Base-by-base conservation (phyloP, 2,797 vertebrate genomes). In the Geotrypetes seraphini region DNA sequence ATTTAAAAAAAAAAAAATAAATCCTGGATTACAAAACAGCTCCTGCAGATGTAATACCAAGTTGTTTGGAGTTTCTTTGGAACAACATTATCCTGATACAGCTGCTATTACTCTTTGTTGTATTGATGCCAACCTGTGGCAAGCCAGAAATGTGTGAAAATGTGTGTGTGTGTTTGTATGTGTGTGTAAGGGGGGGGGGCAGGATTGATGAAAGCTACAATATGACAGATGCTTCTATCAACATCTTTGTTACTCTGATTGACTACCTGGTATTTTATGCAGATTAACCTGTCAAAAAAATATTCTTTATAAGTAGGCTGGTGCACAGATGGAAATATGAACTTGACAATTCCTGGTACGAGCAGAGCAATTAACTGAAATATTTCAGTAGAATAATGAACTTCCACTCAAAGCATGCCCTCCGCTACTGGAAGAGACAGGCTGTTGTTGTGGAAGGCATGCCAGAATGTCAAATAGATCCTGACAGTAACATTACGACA, bases 271-370 rank as follows among this genome's bases (percentile, higher is more conserved):
- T 56, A 45, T 75, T 79, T 70, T 63, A 69, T 61, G 68, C 67
- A 79, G 75, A 75, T 72, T 70, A 74, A 76, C 74, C 69, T 69
- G 67, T 68, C 68, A 64, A 60, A 50, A n/a, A n/a, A 50, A 69
- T 40, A 46, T 57, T 56, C 60, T 71, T 71, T 68, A 65, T 69
- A 47, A 55, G 60, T 28, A 17, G 2, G 38, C 50, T 66, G 26
- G 26, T 33, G 58, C 66, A 66, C 71, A 78, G 73, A 71, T 66
- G 71, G 71, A 69, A 73, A 64, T 54, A 53, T 31, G 60, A 71
- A 62, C 49, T 69, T 57, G 63, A 68, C 60, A 70, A 47, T 64
- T 38, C 53, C 5, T 44, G 50, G 42, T 63, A 55, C 57, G 31
- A 48, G 63, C 55, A 70, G 52, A 39, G 63, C 68, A 72, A 72